Conservation (phyloP, 2,888 invertebrate genomes). For the Drosophila austrosaltans region DNA sequence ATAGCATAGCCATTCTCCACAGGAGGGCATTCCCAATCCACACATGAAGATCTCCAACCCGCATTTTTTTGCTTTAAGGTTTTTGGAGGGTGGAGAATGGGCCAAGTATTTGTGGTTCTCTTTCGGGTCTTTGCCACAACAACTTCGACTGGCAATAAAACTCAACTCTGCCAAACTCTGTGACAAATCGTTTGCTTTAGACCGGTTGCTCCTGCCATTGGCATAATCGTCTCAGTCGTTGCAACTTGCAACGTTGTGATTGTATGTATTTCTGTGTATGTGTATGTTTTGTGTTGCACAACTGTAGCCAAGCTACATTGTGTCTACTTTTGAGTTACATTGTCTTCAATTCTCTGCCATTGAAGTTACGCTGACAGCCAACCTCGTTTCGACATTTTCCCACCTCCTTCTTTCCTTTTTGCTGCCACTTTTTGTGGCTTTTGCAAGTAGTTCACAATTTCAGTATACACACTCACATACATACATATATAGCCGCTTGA, state of each 20-base stretch:
- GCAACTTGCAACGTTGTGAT: slow-evolving; percentile 53
- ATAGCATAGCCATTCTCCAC: slow-evolving; percentile 33
- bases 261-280: slow-evolving; percentile 18
- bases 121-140: neutral
- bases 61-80: neutral
- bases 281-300: slow-evolving; percentile 28
- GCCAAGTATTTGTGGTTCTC: slow-evolving; percentile 70
- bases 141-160: slow-evolving; percentile 63
- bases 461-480: slow-evolving; percentile 37
- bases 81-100: neutral
- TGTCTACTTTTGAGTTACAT: slow-evolving; percentile 75
- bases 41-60: neutral
- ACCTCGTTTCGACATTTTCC: slow-evolving; percentile 39
- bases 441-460: slow-evolving; percentile 50
- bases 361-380: slow-evolving; percentile 77
- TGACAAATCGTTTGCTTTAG: slow-evolving; percentile 79
- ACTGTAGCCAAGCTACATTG: slow-evolving; percentile 60
- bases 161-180: slow-evolving; percentile 56
- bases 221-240: slow-evolving; percentile 78
- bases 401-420: slow-evolving; percentile 43
- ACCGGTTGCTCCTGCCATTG: slow-evolving; percentile 63
- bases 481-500: neutral
- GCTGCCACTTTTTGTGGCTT: slow-evolving; percentile 59
- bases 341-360: slow-evolving; percentile 62
- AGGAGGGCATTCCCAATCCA: neutral